Percentiles rank a stretch among this genome's conserved stretches.
Conservation (phyloP, 2,113 vertebrate genomes). For the Stegastes partitus region DNA sequence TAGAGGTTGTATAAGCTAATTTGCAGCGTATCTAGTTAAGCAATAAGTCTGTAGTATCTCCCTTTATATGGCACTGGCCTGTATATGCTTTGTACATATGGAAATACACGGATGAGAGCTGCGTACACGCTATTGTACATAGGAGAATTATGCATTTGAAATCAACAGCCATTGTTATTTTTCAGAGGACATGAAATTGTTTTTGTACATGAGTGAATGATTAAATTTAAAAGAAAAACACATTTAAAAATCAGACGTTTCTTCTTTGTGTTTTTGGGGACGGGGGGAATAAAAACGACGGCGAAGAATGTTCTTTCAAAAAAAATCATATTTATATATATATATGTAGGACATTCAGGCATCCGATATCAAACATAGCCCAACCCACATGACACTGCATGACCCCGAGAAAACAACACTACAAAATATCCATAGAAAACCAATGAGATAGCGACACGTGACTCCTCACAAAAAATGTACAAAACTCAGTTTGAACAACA, state of each 20-base stretch:
- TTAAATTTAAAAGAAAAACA: conserved; percentile 72
- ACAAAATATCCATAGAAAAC: conserved; percentile 80
- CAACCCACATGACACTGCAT: conserved; percentile 66
- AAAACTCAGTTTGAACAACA: conserved; percentile 79
- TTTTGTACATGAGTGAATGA: conserved; percentile 86
- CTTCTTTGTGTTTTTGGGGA: neutral
- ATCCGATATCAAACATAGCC: conserved; percentile 77
- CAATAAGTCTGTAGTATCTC: conserved; percentile 86
- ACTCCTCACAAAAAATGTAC: conserved; percentile 73
- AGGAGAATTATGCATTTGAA: conserved; percentile 81
- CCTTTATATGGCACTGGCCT: conserved; percentile 82
- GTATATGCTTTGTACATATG: conserved; percentile 83
- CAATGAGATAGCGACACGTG: conserved; percentile 66
- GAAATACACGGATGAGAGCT: conserved; percentile 66
- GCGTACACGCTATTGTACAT: conserved; percentile 75
- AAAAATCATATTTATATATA: conserved; percentile 72
- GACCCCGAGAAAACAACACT: conserved; percentile 74
- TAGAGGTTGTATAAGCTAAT: conserved; percentile 75
- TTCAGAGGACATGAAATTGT: conserved; percentile 83
- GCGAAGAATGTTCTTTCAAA: conserved; percentile 38
- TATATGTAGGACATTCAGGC: conserved; percentile 67
- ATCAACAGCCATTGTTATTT: conserved; percentile 85
- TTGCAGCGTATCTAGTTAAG: conserved; percentile 85
- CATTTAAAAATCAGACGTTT: conserved; percentile 50
- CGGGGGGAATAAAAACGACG: neutral